A percentile compares a stretch with the other conserved stretches of the same genome.
Evolutionary conservation across 2,797 vertebrate species (phyloP).

Genomic region (Pipistrellus pygmaeus): DNA sequence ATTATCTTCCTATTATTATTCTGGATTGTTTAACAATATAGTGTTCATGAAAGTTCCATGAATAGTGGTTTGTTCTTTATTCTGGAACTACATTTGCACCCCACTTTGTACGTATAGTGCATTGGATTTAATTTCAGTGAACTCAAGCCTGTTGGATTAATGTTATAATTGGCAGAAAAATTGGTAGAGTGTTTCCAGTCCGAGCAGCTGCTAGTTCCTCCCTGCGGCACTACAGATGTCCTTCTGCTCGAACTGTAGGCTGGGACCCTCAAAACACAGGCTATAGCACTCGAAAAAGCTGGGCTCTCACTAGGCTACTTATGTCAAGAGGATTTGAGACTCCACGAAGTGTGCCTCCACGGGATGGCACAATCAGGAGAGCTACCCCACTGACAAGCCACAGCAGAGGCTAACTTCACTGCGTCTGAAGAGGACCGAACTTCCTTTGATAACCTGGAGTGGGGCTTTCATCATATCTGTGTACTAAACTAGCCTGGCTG

Average conservation of each 20-base stretch:
- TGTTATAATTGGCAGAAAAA: background rate
- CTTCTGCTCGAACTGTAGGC: background rate
- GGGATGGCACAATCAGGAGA: constrained; percentile 16
- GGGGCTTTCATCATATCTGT: background rate
- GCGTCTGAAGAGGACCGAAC: background rate
- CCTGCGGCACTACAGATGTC: too few species aligned
- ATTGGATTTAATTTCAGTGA: background rate
- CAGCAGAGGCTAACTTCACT: too few species aligned
- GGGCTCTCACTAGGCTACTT: constrained; percentile 46
- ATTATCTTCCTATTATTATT: background rate
- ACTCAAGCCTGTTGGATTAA: background rate
- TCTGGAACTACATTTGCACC: background rate
- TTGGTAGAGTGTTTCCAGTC: background rate
- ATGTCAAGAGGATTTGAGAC: constrained; percentile 32
- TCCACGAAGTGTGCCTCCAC: background rate
- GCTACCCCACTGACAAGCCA: background rate
- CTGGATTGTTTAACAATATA: background rate
- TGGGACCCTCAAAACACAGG: background rate
- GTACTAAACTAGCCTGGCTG: background rate
- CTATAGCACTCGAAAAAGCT: constrained; percentile 14
- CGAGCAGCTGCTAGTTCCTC: background rate
- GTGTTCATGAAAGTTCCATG: background rate
- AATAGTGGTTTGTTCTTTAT: background rate
- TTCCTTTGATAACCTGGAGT: background rate
- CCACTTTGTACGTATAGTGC: background rate